Conservation (phyloP, 2,888 invertebrate genomes). For the Ophraella communa region DNA sequence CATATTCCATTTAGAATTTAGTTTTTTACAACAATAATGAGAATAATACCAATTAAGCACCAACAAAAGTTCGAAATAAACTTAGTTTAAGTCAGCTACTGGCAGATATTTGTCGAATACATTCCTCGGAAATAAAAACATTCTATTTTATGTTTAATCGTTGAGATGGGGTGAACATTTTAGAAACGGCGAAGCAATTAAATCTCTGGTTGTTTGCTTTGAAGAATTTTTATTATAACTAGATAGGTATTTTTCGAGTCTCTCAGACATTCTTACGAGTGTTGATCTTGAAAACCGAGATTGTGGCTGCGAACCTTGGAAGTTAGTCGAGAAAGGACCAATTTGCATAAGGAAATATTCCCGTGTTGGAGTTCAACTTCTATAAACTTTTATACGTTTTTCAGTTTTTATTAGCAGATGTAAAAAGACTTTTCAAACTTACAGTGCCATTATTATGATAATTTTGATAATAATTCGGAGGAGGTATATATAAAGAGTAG, state of each 20-base stretch:
- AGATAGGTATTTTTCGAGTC: background rate
- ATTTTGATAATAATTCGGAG: slow-evolving; percentile 18
- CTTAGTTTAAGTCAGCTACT: too few species aligned
- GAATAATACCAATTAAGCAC: too few species aligned
- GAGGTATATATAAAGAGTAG: too few species aligned
- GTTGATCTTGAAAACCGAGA: slow-evolving; percentile 27
- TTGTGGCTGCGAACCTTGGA: slow-evolving; percentile 27
- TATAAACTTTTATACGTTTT: slow-evolving; percentile 29
- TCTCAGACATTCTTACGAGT: background rate
- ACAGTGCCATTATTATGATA: slow-evolving; percentile 18
- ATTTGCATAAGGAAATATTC: slow-evolving; percentile 33
- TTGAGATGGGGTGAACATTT: too few species aligned
- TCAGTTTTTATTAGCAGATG: slow-evolving; percentile 26
- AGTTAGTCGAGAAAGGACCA: slow-evolving; percentile 28
- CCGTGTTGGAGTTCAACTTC: slow-evolving; percentile 28
- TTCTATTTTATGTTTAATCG: too few species aligned
- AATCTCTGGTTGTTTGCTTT: background rate
- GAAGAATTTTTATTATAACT: background rate
- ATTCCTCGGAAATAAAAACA: too few species aligned
- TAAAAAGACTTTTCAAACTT: slow-evolving; percentile 20
- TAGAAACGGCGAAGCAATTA: too few species aligned
- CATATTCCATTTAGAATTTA: too few species aligned
- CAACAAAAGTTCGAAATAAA: too few species aligned
- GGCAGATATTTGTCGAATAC: too few species aligned
- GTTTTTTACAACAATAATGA: too few species aligned